Base-by-base conservation (phyloP, 1,140 invertebrate genomes). In the Drosophila guanche region DNA sequence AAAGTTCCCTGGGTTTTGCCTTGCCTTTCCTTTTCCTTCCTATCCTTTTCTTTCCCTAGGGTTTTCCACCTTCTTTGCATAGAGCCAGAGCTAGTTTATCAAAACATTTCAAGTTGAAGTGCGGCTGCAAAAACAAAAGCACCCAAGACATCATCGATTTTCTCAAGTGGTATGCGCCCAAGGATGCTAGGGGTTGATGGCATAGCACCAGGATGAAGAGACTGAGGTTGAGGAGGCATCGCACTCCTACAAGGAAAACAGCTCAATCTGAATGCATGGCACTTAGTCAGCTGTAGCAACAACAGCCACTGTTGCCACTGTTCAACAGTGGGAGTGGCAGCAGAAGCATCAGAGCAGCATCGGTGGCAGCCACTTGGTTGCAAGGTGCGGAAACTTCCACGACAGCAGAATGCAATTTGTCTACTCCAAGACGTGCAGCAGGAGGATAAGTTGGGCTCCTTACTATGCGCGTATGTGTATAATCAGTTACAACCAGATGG, bases 61-160 rank as follows among this genome's bases (percentile, higher is more conserved):
- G 37, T 48, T 40, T 52, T 45, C 14, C 16, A n/a, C 48, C 50
- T 58, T 60, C 45, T 77, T 57, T 60, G 59, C 56, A 72, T 84
- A 76, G 74, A 76, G 74, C 67, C 76, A 84, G 78, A 79, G 76
- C 69, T 52, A 74, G 81, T 85, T 86, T 85, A 85, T 86, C 77
- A 85, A 80, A 85, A 85, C 81, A 85, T 86, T 85, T 86, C 81
- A 85, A 85, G 73, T 85, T 73, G 65, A 76, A 86, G 81, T 86
- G 81, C 81, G 81, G 81, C 81, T 81, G 69, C 60, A 86, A 86
- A 85, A 85, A 85, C 81, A 85, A 86, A 73, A 65, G 81, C 73
- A 59, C 67, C 70, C 68, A 48, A 46, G 71, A 62, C 76, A 77
- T 85, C 81, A 86, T 85, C 81, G 81, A 85, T 85, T 85, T 85